phyloP scores from a whole-genome alignment of 2,113 vertebrate genomes.

The Antechinus flavipes region DNA sequence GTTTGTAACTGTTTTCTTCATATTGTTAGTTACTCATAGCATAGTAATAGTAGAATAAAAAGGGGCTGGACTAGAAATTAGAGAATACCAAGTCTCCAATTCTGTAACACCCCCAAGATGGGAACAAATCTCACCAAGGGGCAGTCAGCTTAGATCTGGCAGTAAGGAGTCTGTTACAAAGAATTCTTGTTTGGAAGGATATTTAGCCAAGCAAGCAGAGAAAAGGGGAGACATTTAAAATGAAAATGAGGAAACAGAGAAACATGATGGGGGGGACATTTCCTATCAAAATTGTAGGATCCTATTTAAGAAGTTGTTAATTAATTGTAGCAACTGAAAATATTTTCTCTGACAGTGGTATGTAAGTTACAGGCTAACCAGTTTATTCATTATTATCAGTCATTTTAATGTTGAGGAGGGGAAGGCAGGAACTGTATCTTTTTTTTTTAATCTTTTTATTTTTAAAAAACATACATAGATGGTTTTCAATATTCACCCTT shows the following conservation, averaged over 20 bases:
- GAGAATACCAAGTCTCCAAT: not conserved
- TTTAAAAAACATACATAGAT: too few relatives aligned
- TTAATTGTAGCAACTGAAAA: slow-evolving; percentile 15
- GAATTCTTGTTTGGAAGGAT: slow-evolving; percentile 45
- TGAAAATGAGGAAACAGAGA: not conserved
- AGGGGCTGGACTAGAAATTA: not conserved
- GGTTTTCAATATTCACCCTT: too few relatives aligned
- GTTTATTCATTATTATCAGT: slow-evolving; percentile 5
- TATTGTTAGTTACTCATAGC: not conserved
- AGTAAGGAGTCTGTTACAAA: slow-evolving; percentile 7
- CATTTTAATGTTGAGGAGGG: not conserved
- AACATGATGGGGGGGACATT: not conserved
- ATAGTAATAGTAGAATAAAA: not conserved
- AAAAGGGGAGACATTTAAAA: not conserved
- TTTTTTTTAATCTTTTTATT: too few relatives aligned
- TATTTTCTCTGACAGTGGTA: not conserved
- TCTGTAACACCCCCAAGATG: not conserved
- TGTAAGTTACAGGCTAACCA: not conserved
- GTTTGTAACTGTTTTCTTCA: slow-evolving; percentile 58
- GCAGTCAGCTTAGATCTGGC: not conserved
- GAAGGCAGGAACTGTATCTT: not conserved
- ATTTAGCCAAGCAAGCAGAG: slow-evolving; percentile 4
- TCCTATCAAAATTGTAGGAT: not conserved
- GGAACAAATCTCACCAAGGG: not conserved
- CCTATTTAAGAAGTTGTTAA: not conserved